These are phyloP conservation scores for Elmis aenea DNA, from an alignment of 2,888 invertebrate species.

Conservation along the genomic window DNA sequence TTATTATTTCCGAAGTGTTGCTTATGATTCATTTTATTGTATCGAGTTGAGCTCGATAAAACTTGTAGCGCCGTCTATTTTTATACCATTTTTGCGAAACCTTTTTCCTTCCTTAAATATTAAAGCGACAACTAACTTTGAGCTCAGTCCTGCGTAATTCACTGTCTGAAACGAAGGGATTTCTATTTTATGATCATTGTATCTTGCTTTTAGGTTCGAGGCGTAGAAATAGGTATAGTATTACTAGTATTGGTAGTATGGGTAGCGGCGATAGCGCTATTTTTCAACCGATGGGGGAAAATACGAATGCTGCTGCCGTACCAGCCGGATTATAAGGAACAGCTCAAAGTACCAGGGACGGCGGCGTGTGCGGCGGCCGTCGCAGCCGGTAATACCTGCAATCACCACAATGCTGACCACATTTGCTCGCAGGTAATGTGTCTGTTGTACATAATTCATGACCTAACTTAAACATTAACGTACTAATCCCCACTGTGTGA, in stretches of 20 bases:
- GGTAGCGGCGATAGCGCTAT: slow-evolving; percentile 81
- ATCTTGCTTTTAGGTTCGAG: slow-evolving; percentile 63
- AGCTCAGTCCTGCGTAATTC: no score
- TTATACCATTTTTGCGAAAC: no score
- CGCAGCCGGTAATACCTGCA: slow-evolving; percentile 50
- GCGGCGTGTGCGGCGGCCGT: slow-evolving; percentile 60
- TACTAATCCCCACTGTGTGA: no score
- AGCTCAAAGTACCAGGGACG: slow-evolving; percentile 73
- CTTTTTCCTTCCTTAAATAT: no score
- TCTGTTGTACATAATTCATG: no score
- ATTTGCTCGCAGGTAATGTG: slow-evolving; percentile 60
- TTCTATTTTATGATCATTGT: slow-evolving; percentile 5
- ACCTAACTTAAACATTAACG: no score
- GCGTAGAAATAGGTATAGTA: slow-evolving; percentile 86
- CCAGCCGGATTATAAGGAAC: slow-evolving; percentile 88
- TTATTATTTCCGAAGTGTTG: no score
- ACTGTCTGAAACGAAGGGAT: neutral
- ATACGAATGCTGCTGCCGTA: slow-evolving; percentile 87
- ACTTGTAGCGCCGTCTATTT: no score
- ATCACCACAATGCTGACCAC: slow-evolving; percentile 54
- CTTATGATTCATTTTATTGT: no score
- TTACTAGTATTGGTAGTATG: slow-evolving; percentile 76
- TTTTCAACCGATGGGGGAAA: slow-evolving; percentile 87
- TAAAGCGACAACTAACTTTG: no score
- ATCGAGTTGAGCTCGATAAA: no score